A percentile compares a stretch with the other conserved stretches of the same genome.
Conservation (phyloP, 2,797 vertebrate species). For the Austrolebias charrua region DNA sequence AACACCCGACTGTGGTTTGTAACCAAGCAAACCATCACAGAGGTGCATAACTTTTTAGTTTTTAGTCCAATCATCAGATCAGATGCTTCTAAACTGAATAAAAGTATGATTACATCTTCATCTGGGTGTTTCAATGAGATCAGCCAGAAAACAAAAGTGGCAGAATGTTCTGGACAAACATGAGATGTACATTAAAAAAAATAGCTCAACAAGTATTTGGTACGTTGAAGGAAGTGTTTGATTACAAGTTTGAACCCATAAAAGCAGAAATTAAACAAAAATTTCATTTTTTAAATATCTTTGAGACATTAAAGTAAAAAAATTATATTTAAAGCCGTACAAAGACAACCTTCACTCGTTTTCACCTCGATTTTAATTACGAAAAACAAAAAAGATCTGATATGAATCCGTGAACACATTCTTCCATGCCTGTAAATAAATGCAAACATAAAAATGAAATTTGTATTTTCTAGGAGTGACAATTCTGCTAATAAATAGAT, state of each 20-base stretch:
- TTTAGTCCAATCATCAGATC: too few species aligned
- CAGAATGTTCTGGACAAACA: conserved; percentile 73
- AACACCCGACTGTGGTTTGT: not conserved
- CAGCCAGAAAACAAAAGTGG: conserved; percentile 42
- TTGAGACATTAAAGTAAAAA: conserved; percentile 45
- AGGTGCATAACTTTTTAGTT: conserved; percentile 55
- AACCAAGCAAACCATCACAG: too few species aligned
- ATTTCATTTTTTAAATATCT: conserved; percentile 40
- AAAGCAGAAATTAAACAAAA: conserved; percentile 29
- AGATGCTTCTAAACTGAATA: conserved; percentile 6
- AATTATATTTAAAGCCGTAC: conserved; percentile 46
- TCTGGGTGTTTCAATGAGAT: conserved; percentile 19
- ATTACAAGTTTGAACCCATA: conserved; percentile 54
- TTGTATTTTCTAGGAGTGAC: conserved; percentile 28
- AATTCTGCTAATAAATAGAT: conserved; percentile 64
- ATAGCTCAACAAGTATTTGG: conserved; percentile 62
- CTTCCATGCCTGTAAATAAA: conserved; percentile 56
- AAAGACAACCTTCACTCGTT: conserved; percentile 36
- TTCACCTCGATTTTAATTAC: conserved; percentile 37
- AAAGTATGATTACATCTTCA: conserved; percentile 1
- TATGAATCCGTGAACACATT: conserved; percentile 30
- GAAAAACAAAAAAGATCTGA: not conserved
- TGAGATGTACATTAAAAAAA: conserved; percentile 41
- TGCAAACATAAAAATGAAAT: conserved; percentile 36
- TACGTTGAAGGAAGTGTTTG: conserved; percentile 70